phyloP scores from a whole-genome alignment of 2,888 invertebrate species.

The Mythimna ferrago region DNA sequence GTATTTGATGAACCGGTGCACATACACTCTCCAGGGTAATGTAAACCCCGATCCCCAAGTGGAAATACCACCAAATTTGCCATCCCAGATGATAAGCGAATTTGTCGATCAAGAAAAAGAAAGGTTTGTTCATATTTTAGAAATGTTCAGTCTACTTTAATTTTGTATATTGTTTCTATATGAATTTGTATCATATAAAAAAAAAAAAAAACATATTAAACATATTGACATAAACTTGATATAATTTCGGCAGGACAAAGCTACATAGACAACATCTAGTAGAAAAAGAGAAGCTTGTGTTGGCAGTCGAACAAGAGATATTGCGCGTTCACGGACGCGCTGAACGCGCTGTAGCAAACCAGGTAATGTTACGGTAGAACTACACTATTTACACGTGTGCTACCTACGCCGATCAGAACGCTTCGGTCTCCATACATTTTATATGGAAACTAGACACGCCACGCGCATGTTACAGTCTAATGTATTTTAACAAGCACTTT shows the following conservation, averaged over 20 bases:
- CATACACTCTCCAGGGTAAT: conserved; percentile 96
- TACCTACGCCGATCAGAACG: no score
- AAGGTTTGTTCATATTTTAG: conserved; percentile 86
- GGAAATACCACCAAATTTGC: conserved; percentile 93
- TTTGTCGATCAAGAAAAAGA: conserved; percentile 97
- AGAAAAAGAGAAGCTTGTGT: conserved; percentile 97
- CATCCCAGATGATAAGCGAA: conserved; percentile 94
- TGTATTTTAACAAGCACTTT: background rate
- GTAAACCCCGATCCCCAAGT: conserved; percentile 94
- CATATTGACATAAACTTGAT: background rate
- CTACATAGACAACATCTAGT: conserved; percentile 94
- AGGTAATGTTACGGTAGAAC: conserved; percentile 81
- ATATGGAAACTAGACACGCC: no score
- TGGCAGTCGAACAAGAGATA: conserved; percentile 99
- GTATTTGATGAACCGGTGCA: conserved; percentile 98
- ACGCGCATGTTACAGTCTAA: no score
- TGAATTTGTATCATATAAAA: conserved; percentile 9
- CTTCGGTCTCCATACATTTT: no score
- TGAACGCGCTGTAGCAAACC: conserved; percentile 97
- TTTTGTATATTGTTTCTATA: background rate
- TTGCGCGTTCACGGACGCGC: conserved; percentile 98
- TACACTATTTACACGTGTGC: no score
- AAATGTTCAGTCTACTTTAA: background rate
- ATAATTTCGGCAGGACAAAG: conserved; percentile 74
- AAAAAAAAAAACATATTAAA: no score